Base-by-base conservation (phyloP, 2,113 vertebrate genomes). In the Dendropsophus ebraccatus region DNA sequence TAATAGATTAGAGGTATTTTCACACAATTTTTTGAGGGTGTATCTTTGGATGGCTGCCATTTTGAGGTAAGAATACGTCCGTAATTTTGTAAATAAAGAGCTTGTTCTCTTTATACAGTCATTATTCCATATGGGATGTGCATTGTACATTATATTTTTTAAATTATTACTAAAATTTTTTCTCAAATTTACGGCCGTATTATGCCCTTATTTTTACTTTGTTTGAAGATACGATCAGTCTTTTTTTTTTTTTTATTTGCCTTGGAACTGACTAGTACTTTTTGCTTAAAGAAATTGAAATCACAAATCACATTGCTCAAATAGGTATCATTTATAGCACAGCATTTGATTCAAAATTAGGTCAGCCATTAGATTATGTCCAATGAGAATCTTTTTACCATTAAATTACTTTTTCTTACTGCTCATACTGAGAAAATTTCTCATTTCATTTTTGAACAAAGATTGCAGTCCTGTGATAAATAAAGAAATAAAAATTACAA, bases 391-490 rank as follows among this genome's bases (percentile, higher is more conserved):
- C 23, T 74, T 74, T 49, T 21, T 35, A 35, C 41, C 11, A 11
- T 2, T 45, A 73, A 73, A 70, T 70, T 37, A 70, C 32, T 45
- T 73, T 23, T n/a, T n/a, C n/a, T n/a, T n/a, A n/a, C n/a, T 73
- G 41, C 41, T 74, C 41, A n/a, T 74, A 47, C n/a, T 73, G 35
- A n/a, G 21, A 73, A 49, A 23, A 37, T 23, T 70, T 23, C 41
- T n/a, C 41, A 74, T 74, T 73, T 47, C 23, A 47, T n/a, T n/a
- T 73, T 49, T 16, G 37, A 74, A 47, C 70, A 74, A 47, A 47
- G 70, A 49, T 47, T 74, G 12, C 41, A 23, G 41, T 6, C 23
- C 17, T 73, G 37, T 45, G 41, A 47, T 73, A 47, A 47, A 47
- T 45, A 12, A 9, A 45, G 2, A 0, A 45, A 12, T n/a, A 47